Percentiles rank a stretch among this genome's conserved stretches.
phyloP scores from a whole-genome alignment of 2,797 vertebrate species.

The Tiaroga cobitis region DNA sequence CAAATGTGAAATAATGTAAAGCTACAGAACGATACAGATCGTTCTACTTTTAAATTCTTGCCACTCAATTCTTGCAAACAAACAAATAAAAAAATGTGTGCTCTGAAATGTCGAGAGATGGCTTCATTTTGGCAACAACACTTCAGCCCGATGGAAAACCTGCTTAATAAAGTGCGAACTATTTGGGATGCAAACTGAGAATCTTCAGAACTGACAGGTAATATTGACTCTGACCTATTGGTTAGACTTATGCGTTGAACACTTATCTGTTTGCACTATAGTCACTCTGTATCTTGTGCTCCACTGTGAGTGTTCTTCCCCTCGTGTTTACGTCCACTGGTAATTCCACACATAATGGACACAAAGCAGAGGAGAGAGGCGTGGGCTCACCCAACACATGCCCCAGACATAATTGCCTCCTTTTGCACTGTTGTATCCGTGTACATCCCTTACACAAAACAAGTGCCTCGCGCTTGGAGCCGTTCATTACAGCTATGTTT shows the following conservation, averaged over 20 bases:
- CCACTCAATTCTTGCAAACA: not conserved
- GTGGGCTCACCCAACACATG: conserved; percentile 74
- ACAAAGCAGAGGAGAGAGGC: conserved; percentile 77
- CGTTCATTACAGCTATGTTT: conserved; percentile 75
- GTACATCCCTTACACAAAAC: conserved; percentile 75
- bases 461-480: conserved; percentile 78
- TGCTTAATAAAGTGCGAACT: conserved; percentile 44
- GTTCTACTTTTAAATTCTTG: not conserved
- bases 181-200: conserved; percentile 66
- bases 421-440: conserved; percentile 75
- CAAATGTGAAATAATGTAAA: not conserved
- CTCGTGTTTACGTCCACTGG: conserved; percentile 75
- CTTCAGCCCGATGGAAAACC: conserved; percentile 25
- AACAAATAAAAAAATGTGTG: not conserved
- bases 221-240: conserved; percentile 75
- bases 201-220: conserved; percentile 72
- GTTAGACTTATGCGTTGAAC: conserved; percentile 78
- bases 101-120: not conserved
- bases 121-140: not conserved
- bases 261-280: conserved; percentile 77
- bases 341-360: conserved; percentile 76
- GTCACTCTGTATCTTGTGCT: conserved; percentile 68
- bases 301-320: conserved; percentile 63
- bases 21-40: not conserved
- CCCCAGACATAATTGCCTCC: conserved; percentile 81